Conservation (phyloP, 1,140 invertebrate species). For the Cepaea nemoralis region DNA sequence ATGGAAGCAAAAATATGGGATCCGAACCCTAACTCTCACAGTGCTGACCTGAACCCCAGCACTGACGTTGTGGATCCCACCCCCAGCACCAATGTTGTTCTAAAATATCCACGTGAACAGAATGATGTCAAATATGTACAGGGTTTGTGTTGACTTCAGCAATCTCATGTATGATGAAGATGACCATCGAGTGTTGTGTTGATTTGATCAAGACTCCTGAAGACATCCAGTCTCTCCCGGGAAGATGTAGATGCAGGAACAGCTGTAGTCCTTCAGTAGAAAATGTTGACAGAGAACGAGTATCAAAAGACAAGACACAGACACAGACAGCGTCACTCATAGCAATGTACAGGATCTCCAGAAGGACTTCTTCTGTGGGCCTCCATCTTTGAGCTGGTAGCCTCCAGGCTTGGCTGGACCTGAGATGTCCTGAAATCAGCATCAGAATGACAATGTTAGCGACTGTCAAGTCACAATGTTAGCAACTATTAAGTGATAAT, state of each 20-base stretch:
- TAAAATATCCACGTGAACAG: too few species aligned
- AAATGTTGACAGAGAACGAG: background rate
- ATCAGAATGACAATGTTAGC: too few species aligned
- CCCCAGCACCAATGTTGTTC: too few species aligned
- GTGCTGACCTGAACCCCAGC: too few species aligned
- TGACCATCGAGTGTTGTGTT: background rate
- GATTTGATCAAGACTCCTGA: background rate
- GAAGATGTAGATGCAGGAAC: background rate
- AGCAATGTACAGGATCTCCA: constrained; percentile 64
- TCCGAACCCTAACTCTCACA: too few species aligned
- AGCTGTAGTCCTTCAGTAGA: background rate
- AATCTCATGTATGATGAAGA: too few species aligned
- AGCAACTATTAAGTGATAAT: too few species aligned
- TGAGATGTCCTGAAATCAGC: constrained; percentile 63
- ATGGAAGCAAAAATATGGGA: too few species aligned
- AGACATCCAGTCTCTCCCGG: background rate
- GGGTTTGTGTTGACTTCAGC: too few species aligned
- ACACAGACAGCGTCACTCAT: constrained; percentile 46
- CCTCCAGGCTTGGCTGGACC: constrained; percentile 53
- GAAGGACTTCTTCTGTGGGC: constrained; percentile 59
- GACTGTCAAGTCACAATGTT: too few species aligned
- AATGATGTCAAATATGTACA: too few species aligned
- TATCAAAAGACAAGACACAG: background rate
- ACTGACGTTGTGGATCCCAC: too few species aligned
- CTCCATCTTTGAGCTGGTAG: constrained; percentile 56